phyloP scores from a whole-genome alignment of 2,888 invertebrate genomes.

The Theodoxus fluviatilis region DNA sequence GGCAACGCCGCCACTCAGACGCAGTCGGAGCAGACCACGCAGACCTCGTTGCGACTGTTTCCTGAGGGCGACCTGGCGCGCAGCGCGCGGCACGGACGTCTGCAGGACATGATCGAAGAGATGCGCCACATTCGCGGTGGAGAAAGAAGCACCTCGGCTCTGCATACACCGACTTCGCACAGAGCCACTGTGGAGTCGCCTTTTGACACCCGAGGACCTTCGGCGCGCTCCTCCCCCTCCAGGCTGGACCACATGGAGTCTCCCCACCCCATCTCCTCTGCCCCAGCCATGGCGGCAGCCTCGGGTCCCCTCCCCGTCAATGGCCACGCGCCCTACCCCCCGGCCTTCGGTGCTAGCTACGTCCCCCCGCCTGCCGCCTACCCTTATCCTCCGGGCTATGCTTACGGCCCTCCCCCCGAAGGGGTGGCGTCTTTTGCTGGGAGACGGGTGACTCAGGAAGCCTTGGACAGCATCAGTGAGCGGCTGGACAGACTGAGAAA shows the following conservation, averaged over 20 bases:
- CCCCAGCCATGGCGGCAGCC: not conserved
- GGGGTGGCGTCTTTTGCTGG: conserved; percentile 10
- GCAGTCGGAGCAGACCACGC: conserved; percentile 48
- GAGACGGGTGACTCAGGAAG: conserved; percentile 49
- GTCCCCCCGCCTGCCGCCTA: conserved; percentile 24
- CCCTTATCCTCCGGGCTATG: not conserved
- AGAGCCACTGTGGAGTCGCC: conserved; percentile 25
- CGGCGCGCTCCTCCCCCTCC: conserved; percentile 42
- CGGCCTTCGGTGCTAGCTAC: conserved; percentile 13
- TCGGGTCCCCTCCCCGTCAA: conserved; percentile 26
- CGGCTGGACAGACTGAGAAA: conserved; percentile 49
- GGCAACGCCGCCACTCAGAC: conserved; percentile 50
- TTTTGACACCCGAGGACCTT: conserved; percentile 33
- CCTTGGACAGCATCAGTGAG: conserved; percentile 48
- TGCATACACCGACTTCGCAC: conserved; percentile 27
- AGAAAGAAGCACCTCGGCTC: conserved; percentile 34
- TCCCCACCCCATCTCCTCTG: conserved; percentile 1
- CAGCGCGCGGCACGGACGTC: conserved; percentile 45
- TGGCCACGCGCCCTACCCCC: conserved; percentile 25
- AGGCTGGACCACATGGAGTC: no score
- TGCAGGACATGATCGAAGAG: conserved; percentile 49
- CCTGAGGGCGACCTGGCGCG: conserved; percentile 47
- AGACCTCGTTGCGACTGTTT: conserved; percentile 48
- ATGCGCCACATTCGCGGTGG: conserved; percentile 45
- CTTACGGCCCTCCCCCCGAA: not conserved